These are phyloP conservation scores for Rhamphomyia laevipes DNA, from an alignment of 2,888 invertebrate genomes.

Conservation along the genomic window DNA sequence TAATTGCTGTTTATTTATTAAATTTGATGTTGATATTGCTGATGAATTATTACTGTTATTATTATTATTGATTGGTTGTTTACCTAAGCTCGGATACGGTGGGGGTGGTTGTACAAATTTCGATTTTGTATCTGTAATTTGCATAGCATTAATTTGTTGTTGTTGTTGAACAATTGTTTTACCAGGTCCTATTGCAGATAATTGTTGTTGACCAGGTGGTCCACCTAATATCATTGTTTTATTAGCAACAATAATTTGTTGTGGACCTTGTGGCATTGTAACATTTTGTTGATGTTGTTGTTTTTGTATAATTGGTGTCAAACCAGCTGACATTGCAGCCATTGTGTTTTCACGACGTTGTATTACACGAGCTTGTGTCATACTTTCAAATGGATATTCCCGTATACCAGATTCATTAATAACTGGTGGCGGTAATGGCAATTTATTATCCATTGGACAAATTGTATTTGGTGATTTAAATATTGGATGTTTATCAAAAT, in stretches of 20 bases:
- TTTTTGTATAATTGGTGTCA: conserved; percentile 1
- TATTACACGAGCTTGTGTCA: conserved; percentile 81
- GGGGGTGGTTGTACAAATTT: conserved; percentile 34
- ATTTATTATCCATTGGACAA: conserved; percentile 70
- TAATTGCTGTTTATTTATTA: not conserved
- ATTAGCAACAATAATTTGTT: conserved; percentile 20
- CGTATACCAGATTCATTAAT: conserved; percentile 38
- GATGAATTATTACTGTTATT: conserved; percentile 13
- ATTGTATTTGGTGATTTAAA: conserved; percentile 80
- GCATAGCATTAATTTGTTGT: conserved; percentile 7
- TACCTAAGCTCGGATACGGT: conserved; percentile 30
- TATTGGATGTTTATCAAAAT: conserved; percentile 21
- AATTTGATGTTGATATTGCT: not conserved
- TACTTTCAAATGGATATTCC: conserved; percentile 79
- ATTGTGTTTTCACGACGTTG: conserved; percentile 57
- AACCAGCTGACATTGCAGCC: conserved; percentile 26
- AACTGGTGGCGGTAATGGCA: conserved; percentile 43
- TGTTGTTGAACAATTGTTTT: not conserved
- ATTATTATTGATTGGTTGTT: not conserved
- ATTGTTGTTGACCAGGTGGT: conserved; percentile 5
- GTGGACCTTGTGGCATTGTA: conserved; percentile 19
- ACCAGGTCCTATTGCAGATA: not conserved
- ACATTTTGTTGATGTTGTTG: conserved; percentile 20
- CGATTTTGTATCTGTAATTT: conserved; percentile 22
- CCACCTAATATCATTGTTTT: conserved; percentile 11